These are phyloP conservation scores for Tinea pellionella DNA, from an alignment of 2,888 invertebrate genomes.

Conservation along the genomic window DNA sequence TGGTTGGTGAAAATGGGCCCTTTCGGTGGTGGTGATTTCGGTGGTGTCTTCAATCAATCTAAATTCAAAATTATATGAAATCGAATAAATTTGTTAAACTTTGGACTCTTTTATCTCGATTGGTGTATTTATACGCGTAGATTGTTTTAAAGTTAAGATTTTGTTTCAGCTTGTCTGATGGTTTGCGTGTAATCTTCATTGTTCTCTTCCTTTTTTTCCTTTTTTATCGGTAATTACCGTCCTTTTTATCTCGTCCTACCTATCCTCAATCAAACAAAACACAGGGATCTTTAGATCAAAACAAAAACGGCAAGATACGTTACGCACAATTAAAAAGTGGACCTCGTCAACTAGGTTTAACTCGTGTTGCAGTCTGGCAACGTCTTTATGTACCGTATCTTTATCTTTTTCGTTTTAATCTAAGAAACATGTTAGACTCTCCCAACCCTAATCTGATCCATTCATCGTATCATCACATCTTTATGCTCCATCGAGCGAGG, in stretches of 20 bases:
- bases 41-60: conserved; percentile 25
- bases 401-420: too few species aligned
- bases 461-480: conserved; percentile 24
- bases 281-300: background rate
- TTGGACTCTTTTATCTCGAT: conserved; percentile 54
- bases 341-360: too few species aligned
- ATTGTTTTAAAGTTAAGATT: conserved; percentile 21
- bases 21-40: too few species aligned
- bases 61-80: conserved; percentile 34
- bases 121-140: conserved; percentile 16
- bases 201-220: conserved; percentile 28
- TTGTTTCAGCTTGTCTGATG: conserved; percentile 67
- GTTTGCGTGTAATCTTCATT: conserved; percentile 61
- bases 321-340: too few species aligned
- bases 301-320: too few species aligned
- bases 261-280: conserved; percentile 15
- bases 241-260: conserved; percentile 21
- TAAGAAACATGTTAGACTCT: too few species aligned
- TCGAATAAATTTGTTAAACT: conserved; percentile 29
- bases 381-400: too few species aligned
- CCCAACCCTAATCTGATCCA: background rate
- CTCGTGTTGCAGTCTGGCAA: too few species aligned
- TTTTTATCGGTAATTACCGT: conserved; percentile 59
- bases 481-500: conserved; percentile 38
- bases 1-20: background rate